A percentile compares a stretch with the other conserved stretches of the same genome.
These are phyloP conservation scores for human (Homo sapiens) DNA, from an alignment of 2,113 vertebrate species.

Conservation along the genomic window GRCh38 chrX:93977501-93978000, in stretches of 20 bases:
- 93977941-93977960: neutral
- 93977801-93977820: neutral
- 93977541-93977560: neutral
- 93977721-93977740: neutral
- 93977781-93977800: neutral
- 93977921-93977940: neutral
- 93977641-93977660: too few relatives aligned
- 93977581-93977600: neutral
- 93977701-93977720: neutral
- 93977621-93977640: too few relatives aligned
- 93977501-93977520: neutral
- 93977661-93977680: neutral
- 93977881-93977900: neutral
- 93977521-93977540: neutral
- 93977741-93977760: neutral
- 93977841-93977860: neutral
- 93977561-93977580: neutral
- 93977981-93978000: neutral
- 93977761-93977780: neutral
- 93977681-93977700: neutral
- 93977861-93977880: slow-evolving; percentile 1
- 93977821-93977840: neutral
- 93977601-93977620: neutral
- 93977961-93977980: neutral
- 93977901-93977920: neutral